Conservation (phyloP, 2,888 invertebrate species). For the Muschampia plurimacula region DNA sequence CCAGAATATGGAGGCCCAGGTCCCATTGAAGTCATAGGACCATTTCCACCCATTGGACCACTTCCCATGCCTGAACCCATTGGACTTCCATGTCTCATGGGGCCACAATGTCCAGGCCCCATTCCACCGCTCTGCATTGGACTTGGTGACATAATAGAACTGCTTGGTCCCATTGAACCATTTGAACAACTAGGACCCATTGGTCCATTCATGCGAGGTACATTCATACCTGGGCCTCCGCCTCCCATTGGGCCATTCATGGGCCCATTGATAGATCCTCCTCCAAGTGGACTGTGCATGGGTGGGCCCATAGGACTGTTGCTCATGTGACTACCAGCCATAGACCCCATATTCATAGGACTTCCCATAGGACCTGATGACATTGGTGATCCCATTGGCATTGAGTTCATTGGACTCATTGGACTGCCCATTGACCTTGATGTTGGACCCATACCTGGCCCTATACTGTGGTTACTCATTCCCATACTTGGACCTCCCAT, state of each 20-base stretch:
- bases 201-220: conserved; percentile 84
- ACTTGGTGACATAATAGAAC: conserved; percentile 85
- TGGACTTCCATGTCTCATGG: conserved; percentile 83
- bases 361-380: conserved; percentile 90
- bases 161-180: conserved; percentile 84
- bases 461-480: conserved; percentile 87
- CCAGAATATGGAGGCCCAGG: conserved; percentile 79
- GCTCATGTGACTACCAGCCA: conserved; percentile 87
- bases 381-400: conserved; percentile 90
- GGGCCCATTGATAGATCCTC: conserved; percentile 82
- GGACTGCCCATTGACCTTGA: conserved; percentile 89
- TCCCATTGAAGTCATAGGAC: conserved; percentile 81
- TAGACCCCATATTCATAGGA: conserved; percentile 89
- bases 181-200: conserved; percentile 85
- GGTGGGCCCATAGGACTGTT: conserved; percentile 91
- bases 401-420: conserved; percentile 91
- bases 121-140: conserved; percentile 81
- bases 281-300: conserved; percentile 89
- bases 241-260: conserved; percentile 86
- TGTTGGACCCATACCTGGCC: conserved; percentile 84
- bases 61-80: conserved; percentile 85
- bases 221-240: conserved; percentile 86
- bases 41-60: conserved; percentile 85
- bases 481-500: conserved; percentile 90
- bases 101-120: conserved; percentile 83